Conservation (phyloP, 2,113 vertebrate genomes). For the Rhipidura dahli region DNA sequence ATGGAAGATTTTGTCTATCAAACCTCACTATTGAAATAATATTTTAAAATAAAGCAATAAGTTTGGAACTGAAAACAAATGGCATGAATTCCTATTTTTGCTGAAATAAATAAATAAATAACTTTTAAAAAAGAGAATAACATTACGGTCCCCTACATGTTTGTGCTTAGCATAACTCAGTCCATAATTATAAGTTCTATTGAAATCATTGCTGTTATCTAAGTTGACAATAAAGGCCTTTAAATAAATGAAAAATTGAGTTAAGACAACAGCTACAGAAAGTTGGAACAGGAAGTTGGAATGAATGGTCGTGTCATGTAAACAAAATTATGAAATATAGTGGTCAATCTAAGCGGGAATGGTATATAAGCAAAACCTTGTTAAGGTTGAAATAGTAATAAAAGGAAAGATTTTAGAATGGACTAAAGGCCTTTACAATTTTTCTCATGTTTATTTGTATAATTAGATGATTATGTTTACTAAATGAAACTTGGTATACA, state of each 20-base stretch:
- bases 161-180: background rate
- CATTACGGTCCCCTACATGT: background rate
- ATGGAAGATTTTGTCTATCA: background rate
- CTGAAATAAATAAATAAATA: background rate
- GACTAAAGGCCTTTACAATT: background rate
- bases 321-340: background rate
- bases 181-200: background rate
- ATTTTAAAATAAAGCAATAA: background rate
- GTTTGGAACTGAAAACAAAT: background rate
- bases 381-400: background rate
- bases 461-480: background rate
- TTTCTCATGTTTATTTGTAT: background rate
- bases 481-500: background rate
- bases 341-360: accelerated
- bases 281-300: background rate
- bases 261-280: background rate
- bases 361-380: background rate
- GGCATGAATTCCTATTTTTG: background rate
- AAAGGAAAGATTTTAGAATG: background rate
- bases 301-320: background rate
- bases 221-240: background rate
- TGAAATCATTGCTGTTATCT: background rate
- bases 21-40: background rate
- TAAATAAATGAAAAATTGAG: background rate
- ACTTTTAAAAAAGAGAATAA: background rate